Base-by-base conservation (phyloP, 2,797 vertebrate species). In the Ctenopoma multispine region DNA sequence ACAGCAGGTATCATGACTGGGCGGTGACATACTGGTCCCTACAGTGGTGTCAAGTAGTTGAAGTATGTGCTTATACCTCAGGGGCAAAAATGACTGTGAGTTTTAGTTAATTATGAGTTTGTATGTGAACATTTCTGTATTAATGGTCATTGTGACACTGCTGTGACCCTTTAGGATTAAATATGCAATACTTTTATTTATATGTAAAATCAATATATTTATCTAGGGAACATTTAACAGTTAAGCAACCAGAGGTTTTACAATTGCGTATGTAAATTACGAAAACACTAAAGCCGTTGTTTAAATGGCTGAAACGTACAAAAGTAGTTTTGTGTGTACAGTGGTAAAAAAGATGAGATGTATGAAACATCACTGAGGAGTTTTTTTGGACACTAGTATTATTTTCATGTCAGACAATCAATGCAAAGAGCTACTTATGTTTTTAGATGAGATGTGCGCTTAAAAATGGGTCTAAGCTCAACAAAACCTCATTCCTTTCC, bases 11-110 rank as follows among this genome's bases (percentile, higher is more conserved):
- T 61, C 60, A 69, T 50, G 61, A 56, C 71, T 63, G 12, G 51
- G 21, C 77, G 34, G 18, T 64, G 40, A 59, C 4, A 58, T 21
- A 15, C 40, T 23, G 62, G 20, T 67, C 55, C 31, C 18, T 15
- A 24, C 41, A n/a, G 48, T 9, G 41, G 27, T 80, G 46, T 85
- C 34, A 68, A 60, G 23, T 85, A 80, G 79, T 62, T 81, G 80
- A 75, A 80, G 75, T 69, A 65, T 60, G 63, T 81, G 56, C 8
- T 76, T 27, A 61, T 38, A 77, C 66, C 91, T 93, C 93, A 92
- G 92, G 89, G 82, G 48, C 23, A 77, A 74, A 77, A 72, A 69
- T 72, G 69, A 58, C 31, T 79, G 34, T 82, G 8, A 58, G 24
- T 65, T 77, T 60, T 36, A 74, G 34, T 69, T 71, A 64, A 80